These are phyloP conservation scores for Holothuria glaberrima DNA, from an alignment of 35 echinoderm and acorn worm genomes.

Conservation along the genomic window DNA sequence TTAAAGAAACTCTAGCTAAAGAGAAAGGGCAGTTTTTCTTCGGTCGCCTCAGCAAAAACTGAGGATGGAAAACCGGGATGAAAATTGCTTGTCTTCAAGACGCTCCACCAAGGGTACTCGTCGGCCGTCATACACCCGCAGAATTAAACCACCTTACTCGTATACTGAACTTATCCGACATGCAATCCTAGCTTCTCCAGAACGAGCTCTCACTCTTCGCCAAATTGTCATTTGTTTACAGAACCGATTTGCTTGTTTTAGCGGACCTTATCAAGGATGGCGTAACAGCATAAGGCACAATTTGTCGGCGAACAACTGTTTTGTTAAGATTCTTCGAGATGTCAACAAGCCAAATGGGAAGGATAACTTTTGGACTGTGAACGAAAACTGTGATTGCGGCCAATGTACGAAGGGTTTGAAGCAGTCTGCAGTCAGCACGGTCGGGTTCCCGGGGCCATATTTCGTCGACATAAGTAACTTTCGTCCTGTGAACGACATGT, in stretches of 20 bases:
- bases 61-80: no score
- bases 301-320: constrained; percentile 77
- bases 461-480: no score
- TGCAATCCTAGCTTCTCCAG: constrained; percentile 79
- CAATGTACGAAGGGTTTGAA: no score
- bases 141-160: constrained; percentile 72
- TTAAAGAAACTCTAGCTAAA: no score
- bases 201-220: constrained; percentile 67
- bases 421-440: no score
- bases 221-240: constrained; percentile 76
- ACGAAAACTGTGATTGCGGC: constrained; percentile 2
- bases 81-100: not conserved
- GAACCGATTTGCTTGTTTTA: constrained; percentile 65
- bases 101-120: constrained; percentile 43
- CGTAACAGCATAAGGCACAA: constrained; percentile 91
- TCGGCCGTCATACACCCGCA: constrained; percentile 60
- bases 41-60: no score
- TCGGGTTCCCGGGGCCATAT: no score
- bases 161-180: constrained; percentile 89
- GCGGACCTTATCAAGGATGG: constrained; percentile 78
- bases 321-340: constrained; percentile 74
- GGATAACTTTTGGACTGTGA: constrained; percentile 80
- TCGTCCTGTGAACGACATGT: no score
- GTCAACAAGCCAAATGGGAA: constrained; percentile 63
- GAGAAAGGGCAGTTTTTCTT: no score